phyloP scores from a whole-genome alignment of 2,113 vertebrate genomes.

The Macaca mulatta region DNA sequence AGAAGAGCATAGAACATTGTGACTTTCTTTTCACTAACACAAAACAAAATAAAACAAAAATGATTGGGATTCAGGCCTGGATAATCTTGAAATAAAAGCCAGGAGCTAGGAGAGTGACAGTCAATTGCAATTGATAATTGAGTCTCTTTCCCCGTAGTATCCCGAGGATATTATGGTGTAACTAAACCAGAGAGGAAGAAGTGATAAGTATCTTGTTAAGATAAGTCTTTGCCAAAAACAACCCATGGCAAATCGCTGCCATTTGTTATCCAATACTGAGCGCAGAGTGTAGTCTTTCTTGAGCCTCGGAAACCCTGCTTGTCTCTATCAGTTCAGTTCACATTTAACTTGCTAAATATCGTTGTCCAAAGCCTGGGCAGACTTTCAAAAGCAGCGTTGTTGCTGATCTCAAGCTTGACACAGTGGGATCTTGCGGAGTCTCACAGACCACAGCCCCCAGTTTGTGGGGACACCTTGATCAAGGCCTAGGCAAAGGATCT shows the following conservation, averaged over 20 bases:
- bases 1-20: not conserved
- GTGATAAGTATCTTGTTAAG: constrained; percentile 72
- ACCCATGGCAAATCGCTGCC: constrained; percentile 52
- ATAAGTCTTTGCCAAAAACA: constrained; percentile 66
- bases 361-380: not conserved
- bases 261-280: not conserved
- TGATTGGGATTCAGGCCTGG: constrained; percentile 65
- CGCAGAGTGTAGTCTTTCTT: not conserved
- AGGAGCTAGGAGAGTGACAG: constrained; percentile 50
- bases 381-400: not conserved
- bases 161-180: constrained; percentile 57
- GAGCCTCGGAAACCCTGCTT: not conserved
- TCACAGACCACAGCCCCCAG: not conserved
- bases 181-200: constrained; percentile 73
- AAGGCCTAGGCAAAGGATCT: not conserved
- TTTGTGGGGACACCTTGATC: not conserved
- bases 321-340: not conserved
- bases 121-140: constrained; percentile 70
- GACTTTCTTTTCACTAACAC: not conserved
- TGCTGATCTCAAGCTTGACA: not conserved
- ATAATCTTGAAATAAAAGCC: constrained; percentile 80
- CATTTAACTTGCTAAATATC: not conserved
- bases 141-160: constrained; percentile 54
- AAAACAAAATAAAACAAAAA: constrained; percentile 27
- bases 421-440: not conserved